Percentiles rank a stretch among this genome's conserved stretches.
phyloP scores from a whole-genome alignment of 2,113 vertebrate genomes.

The Manacus vitellinus region DNA sequence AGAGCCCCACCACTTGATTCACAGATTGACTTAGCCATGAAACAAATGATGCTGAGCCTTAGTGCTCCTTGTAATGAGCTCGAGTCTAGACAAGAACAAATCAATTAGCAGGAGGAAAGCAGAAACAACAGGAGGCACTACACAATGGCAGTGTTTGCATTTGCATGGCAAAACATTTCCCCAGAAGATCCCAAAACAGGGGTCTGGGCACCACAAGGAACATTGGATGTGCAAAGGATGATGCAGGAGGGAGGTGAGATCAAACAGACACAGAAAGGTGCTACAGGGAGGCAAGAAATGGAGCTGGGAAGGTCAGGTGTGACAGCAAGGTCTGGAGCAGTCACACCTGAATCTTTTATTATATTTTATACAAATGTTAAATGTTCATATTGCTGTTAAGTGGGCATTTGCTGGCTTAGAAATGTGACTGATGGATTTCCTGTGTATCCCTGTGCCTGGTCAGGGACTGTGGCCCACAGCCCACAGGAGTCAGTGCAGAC shows the following conservation, averaged over 20 bases:
- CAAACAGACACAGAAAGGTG: neutral
- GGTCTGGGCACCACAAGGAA: neutral
- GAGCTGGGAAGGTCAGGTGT: neutral
- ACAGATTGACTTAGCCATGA: neutral
- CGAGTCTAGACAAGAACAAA: constrained; percentile 36
- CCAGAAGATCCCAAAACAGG: neutral
- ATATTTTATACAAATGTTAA: neutral
- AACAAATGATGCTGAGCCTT: constrained; percentile 16
- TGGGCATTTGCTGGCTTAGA: neutral
- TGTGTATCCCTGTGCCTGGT: neutral
- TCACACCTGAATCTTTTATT: neutral
- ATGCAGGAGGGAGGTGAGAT: neutral
- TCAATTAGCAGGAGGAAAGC: constrained; percentile 10
- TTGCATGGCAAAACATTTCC: constrained; percentile 1
- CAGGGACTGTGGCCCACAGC: neutral
- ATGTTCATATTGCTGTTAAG: neutral
- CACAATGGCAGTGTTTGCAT: neutral
- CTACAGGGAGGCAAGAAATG: neutral
- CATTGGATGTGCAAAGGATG: neutral
- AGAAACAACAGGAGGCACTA: neutral
- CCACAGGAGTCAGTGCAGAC: neutral
- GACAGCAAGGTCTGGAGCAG: neutral
- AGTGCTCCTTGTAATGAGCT: constrained; percentile 39
- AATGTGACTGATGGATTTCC: neutral
- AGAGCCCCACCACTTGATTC: neutral